Evolutionary conservation across 2,797 vertebrate genomes (phyloP), one percentile per base, ranked within the genome.

Genomic region (Prunella strophiata): DNA sequence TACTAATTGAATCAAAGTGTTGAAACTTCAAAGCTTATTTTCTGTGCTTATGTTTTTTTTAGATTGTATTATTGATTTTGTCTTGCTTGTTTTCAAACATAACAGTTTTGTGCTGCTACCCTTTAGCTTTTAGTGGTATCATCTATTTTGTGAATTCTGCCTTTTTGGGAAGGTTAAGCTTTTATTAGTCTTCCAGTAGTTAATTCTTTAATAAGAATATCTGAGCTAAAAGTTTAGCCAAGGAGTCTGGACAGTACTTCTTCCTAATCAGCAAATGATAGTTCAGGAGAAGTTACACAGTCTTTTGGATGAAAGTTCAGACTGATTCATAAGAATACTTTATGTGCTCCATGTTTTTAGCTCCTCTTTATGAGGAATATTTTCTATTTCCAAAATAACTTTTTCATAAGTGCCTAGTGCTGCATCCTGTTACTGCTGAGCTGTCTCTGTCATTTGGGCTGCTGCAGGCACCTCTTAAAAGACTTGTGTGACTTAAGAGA

Each of bases 221-320:
- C 68, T 81, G 76, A 86, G 34, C 55, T 85, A 51, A 65, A 83
- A 75, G 52, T 91, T 87, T 89, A 79, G 66, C 75, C 12, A 19
- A 48, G 72, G 38, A 94, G 50, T 63, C 71, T 89, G 65, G 74
- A 87, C 57, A 68, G 9, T 89, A 23, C 57, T 91, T 76, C 36
- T 78, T 89, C 89, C 48, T 94, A 90, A 92, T 93, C 83, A 81
- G 51, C 42, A 79, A 66, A 50, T 62, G 55, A 81, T 94, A 59
- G 62, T 70, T 89, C 63, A 67, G 86, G 40, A 66, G 88, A 89
- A 96, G 72, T 45, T 73, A 76, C 27, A 22, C 65, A n/a, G 23
- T 59, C 68, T 92, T 70, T 85, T 88, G 83, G 85, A 88, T 82
- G 61, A 85, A 91, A 72, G 58, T 91, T 93, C 58, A 85, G 55